Evolutionary conservation across 1,140 invertebrate genomes (phyloP), one percentile per base, ranked within the genome.

Genomic region (Drosophila carrolli): DNA sequence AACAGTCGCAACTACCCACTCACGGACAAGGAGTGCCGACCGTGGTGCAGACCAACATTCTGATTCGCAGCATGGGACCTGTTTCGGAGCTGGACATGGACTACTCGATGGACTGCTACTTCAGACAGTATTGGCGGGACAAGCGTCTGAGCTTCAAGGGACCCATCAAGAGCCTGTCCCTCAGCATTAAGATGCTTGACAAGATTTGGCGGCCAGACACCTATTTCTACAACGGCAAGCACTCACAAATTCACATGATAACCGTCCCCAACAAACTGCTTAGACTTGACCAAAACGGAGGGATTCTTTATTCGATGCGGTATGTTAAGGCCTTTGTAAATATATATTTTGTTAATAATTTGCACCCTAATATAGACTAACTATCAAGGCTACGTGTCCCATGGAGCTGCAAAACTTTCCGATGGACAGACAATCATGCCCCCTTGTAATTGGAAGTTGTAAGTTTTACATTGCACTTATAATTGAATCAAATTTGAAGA

Each of bases 91-190:
- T 98, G n/a, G 97, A 98, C 83, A 98, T 98, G 98, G 97, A 97
- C 91, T 99, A 98, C 90, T 98, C 97, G 4, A 98, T 99, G 96
- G 98, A 99, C 88, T 98, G 98, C 92, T 99, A 99, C 91, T 98
- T 99, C 91, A 95, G 98, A 8, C 97, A 98, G 92, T 97, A 96
- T 75, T 97, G 97, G 97, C 94, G 96, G 9, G 97, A 98, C 91
- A 94, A 95, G 27, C 94, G 97, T 1, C 93, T 98, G 0, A 97
- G 96, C 57, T 98, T 98, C 86, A 93, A 95, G 50, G 96, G 96
- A 5, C 96, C 96, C 14, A 97, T 96, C 80, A 95, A 96, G 78
- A 96, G 95, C 13, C 92, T 98, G 27, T 97, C 96, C 35, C 93
- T 98, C 1, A 97, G 96, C 56, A 98, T 98, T 63, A 97, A 97